Base-by-base conservation (phyloP, 2,888 invertebrate genomes). In the Drosophila neotestacea region DNA sequence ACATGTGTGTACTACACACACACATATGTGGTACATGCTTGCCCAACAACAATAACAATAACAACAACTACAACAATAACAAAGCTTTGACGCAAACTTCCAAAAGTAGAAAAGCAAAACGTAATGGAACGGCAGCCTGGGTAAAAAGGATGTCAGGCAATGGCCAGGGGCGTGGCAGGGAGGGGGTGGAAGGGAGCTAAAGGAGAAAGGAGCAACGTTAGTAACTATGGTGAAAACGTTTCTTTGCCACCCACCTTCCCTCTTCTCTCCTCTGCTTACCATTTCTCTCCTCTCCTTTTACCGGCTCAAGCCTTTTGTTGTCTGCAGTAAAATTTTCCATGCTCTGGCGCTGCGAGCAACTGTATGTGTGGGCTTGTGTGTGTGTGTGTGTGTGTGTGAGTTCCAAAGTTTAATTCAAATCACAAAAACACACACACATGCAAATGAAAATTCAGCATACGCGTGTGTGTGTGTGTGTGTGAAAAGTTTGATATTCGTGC, bases 371-470 rank as follows among this genome's bases (percentile, higher is more conserved):
- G 60, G 47, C n/a, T 27, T 44, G 61, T 65, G 62, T 63, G 58
- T 65, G 62, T 58, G 51, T 47, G 51, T 56, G 65, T 44, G 47
- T 68, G 64, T 77, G 70, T 73, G 70, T 51, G 72, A 56, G 81
- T 67, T 75, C 71, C 73, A 89, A 89, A 85, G 89, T 85, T 85
- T 85, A 88, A 89, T 85, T 89, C 87, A 87, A 85, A 87, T 89
- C 89, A 88, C 89, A 88, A 85, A 88, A 85, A 83, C 22, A 83
- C 70, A 72, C 66, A 73, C 73, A 76, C 63, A 71, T 65, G 56
- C 69, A 80, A 58, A 75, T 77, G 78, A 76, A 78, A 73, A 69
- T 74, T 62, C 69, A 67, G 50, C 44, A 28, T 36, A 42, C 41
- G 47, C 44, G 61, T 48, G 56, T 56, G 52, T 51, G 63, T 51